Conservation (phyloP, 1,140 invertebrate species). For the Leptinotarsa undecemlineata region DNA sequence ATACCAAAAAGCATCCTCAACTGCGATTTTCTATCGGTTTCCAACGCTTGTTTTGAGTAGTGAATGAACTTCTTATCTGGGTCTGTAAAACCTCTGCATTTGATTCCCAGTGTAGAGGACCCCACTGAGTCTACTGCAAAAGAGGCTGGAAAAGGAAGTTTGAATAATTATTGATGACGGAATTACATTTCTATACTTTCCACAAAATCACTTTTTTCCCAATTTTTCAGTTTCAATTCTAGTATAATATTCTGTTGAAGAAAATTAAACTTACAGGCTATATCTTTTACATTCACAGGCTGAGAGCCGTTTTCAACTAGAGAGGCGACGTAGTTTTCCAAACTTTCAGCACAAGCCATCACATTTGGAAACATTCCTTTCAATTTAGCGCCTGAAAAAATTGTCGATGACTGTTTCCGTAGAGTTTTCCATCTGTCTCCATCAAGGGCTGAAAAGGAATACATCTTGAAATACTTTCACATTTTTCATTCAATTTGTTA, state of each 20-base stretch:
- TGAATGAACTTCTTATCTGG: conserved; percentile 32
- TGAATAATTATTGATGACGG: too few relatives aligned
- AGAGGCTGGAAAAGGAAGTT: not conserved
- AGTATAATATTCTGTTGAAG: not conserved
- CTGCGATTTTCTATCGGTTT: conserved; percentile 7
- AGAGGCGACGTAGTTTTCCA: not conserved
- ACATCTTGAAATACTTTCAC: too few relatives aligned
- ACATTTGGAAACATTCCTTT: conserved; percentile 4
- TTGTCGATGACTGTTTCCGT: not conserved
- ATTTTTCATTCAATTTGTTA: too few relatives aligned
- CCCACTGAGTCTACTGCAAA: conserved; percentile 12
- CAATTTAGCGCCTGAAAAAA: conserved; percentile 1
- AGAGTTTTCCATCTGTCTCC: conserved; percentile 13
- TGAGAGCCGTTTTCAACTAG: not conserved
- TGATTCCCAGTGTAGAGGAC: conserved; percentile 6
- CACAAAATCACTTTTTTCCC: too few relatives aligned
- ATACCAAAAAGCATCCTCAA: conserved; percentile 4
- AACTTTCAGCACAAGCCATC: not conserved
- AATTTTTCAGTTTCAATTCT: not conserved
- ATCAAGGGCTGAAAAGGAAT: not conserved
- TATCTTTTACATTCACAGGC: conserved; percentile 1
- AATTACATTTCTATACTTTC: too few relatives aligned
- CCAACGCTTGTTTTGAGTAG: not conserved
- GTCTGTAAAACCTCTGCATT: conserved; percentile 15
- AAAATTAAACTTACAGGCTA: not conserved